A percentile compares a stretch with the other conserved stretches of the same genome.
These are phyloP conservation scores for Gambusia yucatana DNA, from an alignment of 2,797 vertebrate genomes.

Conservation along the genomic window DNA sequence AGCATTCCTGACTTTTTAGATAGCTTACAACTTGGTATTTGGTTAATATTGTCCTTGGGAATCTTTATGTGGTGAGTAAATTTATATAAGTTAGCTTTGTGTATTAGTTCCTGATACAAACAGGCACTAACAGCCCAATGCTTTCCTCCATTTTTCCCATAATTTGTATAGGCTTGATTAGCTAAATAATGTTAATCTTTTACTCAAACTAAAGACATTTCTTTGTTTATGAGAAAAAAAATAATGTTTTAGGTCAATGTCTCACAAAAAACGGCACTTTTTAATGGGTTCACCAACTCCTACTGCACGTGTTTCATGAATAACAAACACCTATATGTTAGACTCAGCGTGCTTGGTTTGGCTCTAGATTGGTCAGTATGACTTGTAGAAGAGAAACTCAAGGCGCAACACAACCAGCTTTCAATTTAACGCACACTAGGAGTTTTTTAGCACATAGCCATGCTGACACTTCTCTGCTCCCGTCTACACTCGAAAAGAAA, in stretches of 20 bases:
- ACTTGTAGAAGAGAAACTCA: conserved; percentile 11
- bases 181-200: not conserved
- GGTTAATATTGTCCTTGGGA: not conserved
- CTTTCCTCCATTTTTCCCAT: not conserved
- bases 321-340: not conserved
- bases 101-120: not conserved
- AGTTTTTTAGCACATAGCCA: not conserved
- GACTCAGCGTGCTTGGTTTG: not conserved
- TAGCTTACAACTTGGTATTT: not conserved
- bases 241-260: not conserved
- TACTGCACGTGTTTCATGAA: not conserved
- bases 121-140: not conserved
- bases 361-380: not conserved
- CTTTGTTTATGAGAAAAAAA: not conserved
- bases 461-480: conserved; percentile 17
- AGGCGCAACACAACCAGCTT: conserved; percentile 20
- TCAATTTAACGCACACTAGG: conserved; percentile 30
- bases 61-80: not conserved
- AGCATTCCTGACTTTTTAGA: not conserved
- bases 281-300: not conserved
- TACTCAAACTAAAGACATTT: not conserved
- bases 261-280: too few relatives aligned
- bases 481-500: conserved; percentile 32
- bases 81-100: not conserved
- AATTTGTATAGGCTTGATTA: not conserved